Percentiles rank a stretch among this genome's conserved stretches.
phyloP scores from a whole-genome alignment of 2,797 vertebrate genomes.

The Phrynocephalus forsythii region DNA sequence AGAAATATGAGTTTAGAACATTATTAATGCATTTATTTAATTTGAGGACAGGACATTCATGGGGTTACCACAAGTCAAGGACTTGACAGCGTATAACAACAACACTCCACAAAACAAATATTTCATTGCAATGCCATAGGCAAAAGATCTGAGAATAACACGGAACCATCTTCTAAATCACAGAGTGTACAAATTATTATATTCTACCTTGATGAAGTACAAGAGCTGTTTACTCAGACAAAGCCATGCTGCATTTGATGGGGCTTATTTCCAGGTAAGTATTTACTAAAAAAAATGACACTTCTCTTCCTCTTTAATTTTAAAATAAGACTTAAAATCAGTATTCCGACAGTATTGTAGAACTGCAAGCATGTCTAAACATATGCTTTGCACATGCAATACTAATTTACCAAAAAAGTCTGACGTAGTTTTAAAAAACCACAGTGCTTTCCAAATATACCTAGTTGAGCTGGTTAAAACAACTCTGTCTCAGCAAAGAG shows the following conservation, averaged over 20 bases:
- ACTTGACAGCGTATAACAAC: too few species aligned
- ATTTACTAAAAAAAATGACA: not conserved
- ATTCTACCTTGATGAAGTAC: not conserved
- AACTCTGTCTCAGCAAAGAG: constrained; percentile 12
- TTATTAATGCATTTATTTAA: not conserved
- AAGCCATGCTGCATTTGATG: not conserved
- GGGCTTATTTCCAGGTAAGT: not conserved
- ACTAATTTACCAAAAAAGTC: not conserved
- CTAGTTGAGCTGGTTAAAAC: constrained; percentile 11
- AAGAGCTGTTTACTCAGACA: not conserved
- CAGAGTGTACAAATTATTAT: not conserved
- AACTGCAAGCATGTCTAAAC: not conserved
- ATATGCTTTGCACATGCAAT: not conserved
- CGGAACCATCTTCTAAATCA: not conserved
- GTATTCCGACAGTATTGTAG: not conserved
- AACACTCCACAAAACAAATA: not conserved
- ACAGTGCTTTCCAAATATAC: not conserved
- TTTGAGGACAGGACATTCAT: not conserved
- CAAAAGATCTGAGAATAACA: not conserved
- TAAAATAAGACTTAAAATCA: not conserved
- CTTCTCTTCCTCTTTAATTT: not conserved
- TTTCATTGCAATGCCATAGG: not conserved
- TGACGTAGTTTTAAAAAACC: constrained; percentile 4
- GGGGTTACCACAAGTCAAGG: too few species aligned
- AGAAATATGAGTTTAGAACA: not conserved